Base-by-base conservation (phyloP, 2,797 vertebrate species). In the Pteronotus mesoamericanus region DNA sequence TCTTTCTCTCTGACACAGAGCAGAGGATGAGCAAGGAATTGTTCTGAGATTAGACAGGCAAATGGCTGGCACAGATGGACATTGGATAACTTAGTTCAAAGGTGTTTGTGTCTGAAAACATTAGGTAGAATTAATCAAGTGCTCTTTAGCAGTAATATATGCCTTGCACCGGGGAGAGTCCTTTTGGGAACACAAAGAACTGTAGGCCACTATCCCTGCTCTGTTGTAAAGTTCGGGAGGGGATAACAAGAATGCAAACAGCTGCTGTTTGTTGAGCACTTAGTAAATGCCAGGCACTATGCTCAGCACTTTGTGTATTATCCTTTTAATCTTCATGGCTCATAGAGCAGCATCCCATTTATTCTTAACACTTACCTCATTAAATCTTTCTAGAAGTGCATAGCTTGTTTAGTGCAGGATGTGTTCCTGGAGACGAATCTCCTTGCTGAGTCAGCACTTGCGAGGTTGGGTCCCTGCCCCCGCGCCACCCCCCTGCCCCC, bases 401-500 rank as follows among this genome's bases (percentile, higher is more conserved):
- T 21, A 6, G 39, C 37, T 78, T 6, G 0, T 39, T 66, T 9
- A 26, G 12, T 24, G 48, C 57, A 64, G 66, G 26, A 2, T 32
- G 18, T 64, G 22, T 84, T 88, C n/a, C 89, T 71, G 26, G 55
- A 59, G 79, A 53, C 0, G 26, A 34, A 61, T 0, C 37, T 14
- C 6, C 48, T 86, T 2, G 2, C 55, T 5, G 61, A 59, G 18
- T 95, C 46, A 46, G 85, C 37, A 3, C 32, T 37, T 0, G 32
- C 22, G 37, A 44, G 72, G 11, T 18, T 1, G 3, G 0, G 0
- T 22, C 0, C 44, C 29, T 3, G 75, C 34, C 46, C 26, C 55
- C 2, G 6, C 8, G 0, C 14, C 2, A 11, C 15, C n/a, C 29
- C 3, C 75, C n/a, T n/a, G n/a, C n/a, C n/a, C n/a, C n/a, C n/a